phyloP scores from a whole-genome alignment of 2,797 vertebrate genomes.

The Hephaestus fuliginosus region DNA sequence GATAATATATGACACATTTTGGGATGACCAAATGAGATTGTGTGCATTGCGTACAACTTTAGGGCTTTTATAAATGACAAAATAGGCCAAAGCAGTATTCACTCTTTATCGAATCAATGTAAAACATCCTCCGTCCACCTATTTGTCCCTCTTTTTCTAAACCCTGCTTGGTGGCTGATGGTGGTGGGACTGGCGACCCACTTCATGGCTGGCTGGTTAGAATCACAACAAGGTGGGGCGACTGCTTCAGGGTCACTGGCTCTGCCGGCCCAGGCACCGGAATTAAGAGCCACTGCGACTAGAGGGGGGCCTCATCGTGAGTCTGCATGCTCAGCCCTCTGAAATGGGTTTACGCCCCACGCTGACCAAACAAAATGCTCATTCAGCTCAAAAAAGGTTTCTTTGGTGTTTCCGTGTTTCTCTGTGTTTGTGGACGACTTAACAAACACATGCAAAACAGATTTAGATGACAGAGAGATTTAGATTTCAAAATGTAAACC shows the following conservation, averaged over 20 bases:
- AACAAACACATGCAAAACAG: slow-evolving; percentile 9
- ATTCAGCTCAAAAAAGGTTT: slow-evolving; percentile 62
- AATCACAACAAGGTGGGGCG: slow-evolving; percentile 83
- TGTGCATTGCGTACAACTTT: background rate
- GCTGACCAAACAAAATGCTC: slow-evolving; percentile 68
- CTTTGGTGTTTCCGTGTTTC: slow-evolving; percentile 42
- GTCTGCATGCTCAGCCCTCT: slow-evolving; percentile 73
- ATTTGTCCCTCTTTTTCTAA: slow-evolving; percentile 37
- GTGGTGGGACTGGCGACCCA: slow-evolving; percentile 63
- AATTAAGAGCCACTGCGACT: slow-evolving; percentile 80
- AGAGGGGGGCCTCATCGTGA: slow-evolving; percentile 77
- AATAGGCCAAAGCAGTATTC: background rate
- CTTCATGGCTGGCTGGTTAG: slow-evolving; percentile 84
- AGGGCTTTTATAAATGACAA: background rate
- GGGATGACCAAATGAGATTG: background rate
- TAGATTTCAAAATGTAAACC: background rate
- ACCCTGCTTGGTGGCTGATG: slow-evolving; percentile 38
- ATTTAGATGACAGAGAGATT: slow-evolving; percentile 12
- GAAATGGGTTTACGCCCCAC: slow-evolving; percentile 63
- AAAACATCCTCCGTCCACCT: slow-evolving; percentile 16
- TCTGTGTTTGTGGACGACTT: slow-evolving; percentile 13
- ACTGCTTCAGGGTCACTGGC: slow-evolving; percentile 85
- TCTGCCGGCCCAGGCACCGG: slow-evolving; percentile 76
- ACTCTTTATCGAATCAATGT: background rate
- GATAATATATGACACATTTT: background rate